Percentiles rank a stretch among this genome's conserved stretches.
Evolutionary conservation across 2,797 vertebrate genomes (phyloP).

Genomic region (Heterohyrax brucei): DNA sequence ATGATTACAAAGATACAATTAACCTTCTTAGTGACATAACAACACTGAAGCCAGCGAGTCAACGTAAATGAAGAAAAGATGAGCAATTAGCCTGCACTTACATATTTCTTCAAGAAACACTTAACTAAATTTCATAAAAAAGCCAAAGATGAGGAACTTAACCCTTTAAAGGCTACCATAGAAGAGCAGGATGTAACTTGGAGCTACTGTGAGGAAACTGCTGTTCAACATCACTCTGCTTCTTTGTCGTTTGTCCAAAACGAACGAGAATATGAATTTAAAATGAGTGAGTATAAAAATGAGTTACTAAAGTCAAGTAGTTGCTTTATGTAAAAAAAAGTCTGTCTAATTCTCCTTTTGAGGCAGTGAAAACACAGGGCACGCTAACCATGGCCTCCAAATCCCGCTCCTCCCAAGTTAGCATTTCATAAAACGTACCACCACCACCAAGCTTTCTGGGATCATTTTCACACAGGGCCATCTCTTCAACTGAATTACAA

Average conservation of each 20-base stretch:
- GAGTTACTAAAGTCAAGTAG: constrained; percentile 15
- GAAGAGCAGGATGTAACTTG: background rate
- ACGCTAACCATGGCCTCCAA: background rate
- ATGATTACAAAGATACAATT: background rate
- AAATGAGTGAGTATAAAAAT: constrained; percentile 22
- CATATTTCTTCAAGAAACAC: constrained; percentile 56
- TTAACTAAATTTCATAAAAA: constrained; percentile 8
- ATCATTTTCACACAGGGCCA: background rate
- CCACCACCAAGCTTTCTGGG: background rate
- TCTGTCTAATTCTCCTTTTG: background rate
- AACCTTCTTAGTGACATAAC: background rate
- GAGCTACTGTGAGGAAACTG: background rate
- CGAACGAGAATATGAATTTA: constrained; percentile 36
- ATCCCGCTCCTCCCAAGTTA: background rate
- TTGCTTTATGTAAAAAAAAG: background rate
- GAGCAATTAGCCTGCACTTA: background rate
- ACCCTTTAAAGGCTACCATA: background rate
- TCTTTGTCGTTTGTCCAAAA: constrained; percentile 34
- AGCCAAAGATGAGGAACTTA: background rate
- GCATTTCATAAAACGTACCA: background rate
- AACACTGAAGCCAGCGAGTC: background rate
- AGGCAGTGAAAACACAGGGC: background rate
- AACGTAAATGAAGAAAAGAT: constrained; percentile 1
- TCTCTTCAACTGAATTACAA: background rate
- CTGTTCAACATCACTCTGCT: background rate